Percentiles rank a stretch among this genome's conserved stretches.
phyloP scores from a whole-genome alignment of 1,140 invertebrate species.

The Orchesella cincta region DNA sequence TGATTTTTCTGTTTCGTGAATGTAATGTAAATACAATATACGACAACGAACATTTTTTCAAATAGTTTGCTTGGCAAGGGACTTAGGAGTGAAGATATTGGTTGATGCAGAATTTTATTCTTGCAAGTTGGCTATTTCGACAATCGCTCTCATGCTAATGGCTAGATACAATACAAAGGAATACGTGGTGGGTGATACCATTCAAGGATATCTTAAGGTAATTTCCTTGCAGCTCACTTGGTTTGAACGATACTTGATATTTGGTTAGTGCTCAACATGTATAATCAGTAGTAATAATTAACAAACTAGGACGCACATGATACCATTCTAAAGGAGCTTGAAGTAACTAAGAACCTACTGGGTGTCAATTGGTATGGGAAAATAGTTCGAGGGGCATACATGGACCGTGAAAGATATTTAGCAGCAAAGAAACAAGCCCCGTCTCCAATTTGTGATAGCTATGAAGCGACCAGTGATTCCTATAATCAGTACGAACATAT shows the following conservation, averaged over 20 bases:
- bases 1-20: not conserved
- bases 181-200: conserved; percentile 53
- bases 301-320: conserved; percentile 36
- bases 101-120: conserved; percentile 57
- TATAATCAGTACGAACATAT: conserved; percentile 51
- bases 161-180: conserved; percentile 51
- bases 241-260: too few relatives aligned
- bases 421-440: conserved; percentile 43
- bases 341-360: conserved; percentile 46
- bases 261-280: too few relatives aligned
- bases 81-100: conserved; percentile 49
- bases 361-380: conserved; percentile 55
- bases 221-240: too few relatives aligned
- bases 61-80: conserved; percentile 36
- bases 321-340: conserved; percentile 47
- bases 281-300: too few relatives aligned
- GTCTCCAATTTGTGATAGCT: conserved; percentile 53
- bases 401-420: conserved; percentile 55
- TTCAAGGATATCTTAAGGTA: conserved; percentile 56
- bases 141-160: conserved; percentile 55
- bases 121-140: conserved; percentile 55
- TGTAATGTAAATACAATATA: conserved; percentile 13
- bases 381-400: conserved; percentile 57
- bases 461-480: conserved; percentile 52
- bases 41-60: not conserved